These are phyloP conservation scores for Tipula confusa DNA, from an alignment of 2,888 invertebrate species.

Conservation along the genomic window DNA sequence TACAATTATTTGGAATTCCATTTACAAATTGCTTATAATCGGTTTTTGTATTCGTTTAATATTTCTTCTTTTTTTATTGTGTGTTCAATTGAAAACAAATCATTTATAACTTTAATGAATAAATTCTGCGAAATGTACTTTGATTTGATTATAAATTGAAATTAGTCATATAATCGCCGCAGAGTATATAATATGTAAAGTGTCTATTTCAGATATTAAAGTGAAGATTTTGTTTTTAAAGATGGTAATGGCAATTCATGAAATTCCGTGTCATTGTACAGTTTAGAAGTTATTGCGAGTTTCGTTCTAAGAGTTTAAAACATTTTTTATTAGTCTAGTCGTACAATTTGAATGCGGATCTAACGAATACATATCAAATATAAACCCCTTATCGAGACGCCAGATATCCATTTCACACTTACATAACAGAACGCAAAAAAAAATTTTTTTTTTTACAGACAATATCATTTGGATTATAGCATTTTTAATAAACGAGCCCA, in stretches of 20 bases:
- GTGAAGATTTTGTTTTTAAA: background rate
- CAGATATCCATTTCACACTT: background rate
- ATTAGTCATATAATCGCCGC: background rate
- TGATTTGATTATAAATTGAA: background rate
- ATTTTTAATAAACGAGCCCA: background rate
- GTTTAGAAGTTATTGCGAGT: background rate
- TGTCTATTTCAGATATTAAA: background rate
- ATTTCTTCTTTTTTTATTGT: background rate
- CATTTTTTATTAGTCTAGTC: background rate
- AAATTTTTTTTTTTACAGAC: conserved; percentile 6
- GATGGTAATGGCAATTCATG: background rate
- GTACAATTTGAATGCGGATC: background rate
- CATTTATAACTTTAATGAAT: background rate
- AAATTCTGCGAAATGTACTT: background rate
- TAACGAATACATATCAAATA: background rate
- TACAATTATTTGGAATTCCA: background rate
- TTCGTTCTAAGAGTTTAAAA: background rate
- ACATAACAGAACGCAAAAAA: background rate
- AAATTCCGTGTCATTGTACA: background rate
- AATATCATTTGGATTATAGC: background rate
- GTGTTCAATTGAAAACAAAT: background rate
- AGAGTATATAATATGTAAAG: background rate
- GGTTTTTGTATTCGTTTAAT: background rate
- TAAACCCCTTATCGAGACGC: background rate
- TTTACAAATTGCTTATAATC: background rate